Base-by-base conservation (phyloP, 2,888 invertebrate genomes). In the Agapostemon virescens region DNA sequence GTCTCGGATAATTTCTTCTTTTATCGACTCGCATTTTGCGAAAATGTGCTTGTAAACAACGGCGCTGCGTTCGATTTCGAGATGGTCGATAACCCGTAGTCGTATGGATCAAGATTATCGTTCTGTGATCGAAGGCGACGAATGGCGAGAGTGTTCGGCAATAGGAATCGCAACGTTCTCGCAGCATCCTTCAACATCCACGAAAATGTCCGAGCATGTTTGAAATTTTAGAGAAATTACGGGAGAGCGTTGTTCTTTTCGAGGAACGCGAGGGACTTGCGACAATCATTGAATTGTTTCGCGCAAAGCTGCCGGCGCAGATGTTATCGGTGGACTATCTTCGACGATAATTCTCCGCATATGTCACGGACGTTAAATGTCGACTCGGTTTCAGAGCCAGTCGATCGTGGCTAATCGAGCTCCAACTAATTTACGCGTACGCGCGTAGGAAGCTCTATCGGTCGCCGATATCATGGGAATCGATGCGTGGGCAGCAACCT, bases 391-490 rank as follows among this genome's bases (percentile, higher is more conserved):
- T 79, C 38, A 42, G 42, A 67, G 30, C 45, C 30, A 26, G 49
- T 63, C 52, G 55, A 49, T 68, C 63, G 23, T 23, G 52, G 67
- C 55, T 42, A 30, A 45, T 61, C 36, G 72, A 45, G 42, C n/a
- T 13, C 55, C 42, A 68, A 42, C 40, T 82, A 71, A 81, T 82
- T 77, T 67, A 78, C 73, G 55, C 81, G 61, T 74, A 58, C 38
- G n/a, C 38, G 77, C 63, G 82, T 81, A 68, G 82, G 82, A 73
- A 63, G 81, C 74, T 61, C 40, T 77, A 82, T 77, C 81, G 33
- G 45, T 58, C 42, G 58, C 20, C 36, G 17, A 36, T 74, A 82
- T 77, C 81, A 77, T 82, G 81, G 74, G 81, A 82, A 82, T 71
- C 81, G 73, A 38, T 15, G 81, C 69, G 82, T 82, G 64, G 82